Evolutionary conservation across 2,113 vertebrate genomes (phyloP), one percentile per base, ranked within the genome.

Genomic region (Rallus limicola): DNA sequence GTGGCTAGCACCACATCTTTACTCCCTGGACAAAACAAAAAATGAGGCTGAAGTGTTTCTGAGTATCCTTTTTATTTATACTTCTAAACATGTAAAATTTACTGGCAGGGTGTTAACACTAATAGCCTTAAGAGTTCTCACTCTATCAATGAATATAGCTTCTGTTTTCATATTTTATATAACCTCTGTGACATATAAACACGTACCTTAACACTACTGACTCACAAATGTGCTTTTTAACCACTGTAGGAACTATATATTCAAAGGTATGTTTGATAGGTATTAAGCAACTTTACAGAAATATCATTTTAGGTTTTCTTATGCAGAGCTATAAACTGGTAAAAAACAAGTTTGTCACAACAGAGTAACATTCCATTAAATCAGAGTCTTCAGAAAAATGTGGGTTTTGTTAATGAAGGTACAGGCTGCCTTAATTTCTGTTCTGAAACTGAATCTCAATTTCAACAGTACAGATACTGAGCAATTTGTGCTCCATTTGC

Each of bases 81-180:
- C 84, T 82, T 87, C 82, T 90, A 69, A 96, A 95, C 92, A 89
- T 11, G 23, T 91, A 82, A 93, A 93, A 96, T 94, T 94, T 82
- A 92, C 74, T 88, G 74, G 84, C 83, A 89, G 83, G 70, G 81
- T 95, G 91, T 96, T 96, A 96, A 96, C 92, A 88, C 90, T 86
- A 94, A 94, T 74, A 69, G 86, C 81, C 79, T 84, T 93, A 93
- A 97, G 88, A 96, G 91, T 52, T 93, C 70, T 72, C 86, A 82
- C 86, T 93, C 93, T 91, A 93, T 95, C 92, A 88, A 89, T 96
- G 95, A 97, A 97, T 97, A 94, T 86, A 75, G 92, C 77, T 94
- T 96, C 90, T 91, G 93, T 96, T 94, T 95, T 75, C 86, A 72
- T 95, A 93, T 92, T 96, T 95, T 95, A 96, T 84, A 75, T 60